These are phyloP conservation scores for Lasius platythorax DNA, from an alignment of 2,888 invertebrate species.

Conservation along the genomic window DNA sequence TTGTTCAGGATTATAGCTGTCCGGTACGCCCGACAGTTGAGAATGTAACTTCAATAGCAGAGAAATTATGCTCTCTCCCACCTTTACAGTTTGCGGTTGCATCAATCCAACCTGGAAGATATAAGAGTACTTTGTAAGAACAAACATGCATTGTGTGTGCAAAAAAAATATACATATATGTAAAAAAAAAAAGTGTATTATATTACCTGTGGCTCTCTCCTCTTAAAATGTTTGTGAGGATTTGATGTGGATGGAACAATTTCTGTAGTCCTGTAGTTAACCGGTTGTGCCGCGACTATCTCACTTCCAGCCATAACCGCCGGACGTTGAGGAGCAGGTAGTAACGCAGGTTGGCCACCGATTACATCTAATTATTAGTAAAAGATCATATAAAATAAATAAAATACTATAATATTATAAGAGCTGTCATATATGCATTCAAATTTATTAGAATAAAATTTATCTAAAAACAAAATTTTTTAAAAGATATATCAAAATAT, in stretches of 20 bases:
- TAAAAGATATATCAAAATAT: not conserved
- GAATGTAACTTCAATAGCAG: constrained; percentile 96
- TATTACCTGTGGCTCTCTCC: constrained; percentile 80
- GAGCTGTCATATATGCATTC: not conserved
- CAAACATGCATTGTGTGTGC: not conserved
- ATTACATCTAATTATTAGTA: constrained; percentile 59
- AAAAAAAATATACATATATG: not conserved
- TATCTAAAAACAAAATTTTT: not conserved
- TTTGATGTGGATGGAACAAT: constrained; percentile 84
- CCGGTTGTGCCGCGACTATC: constrained; percentile 81
- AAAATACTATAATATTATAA: not conserved
- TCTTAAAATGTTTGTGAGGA: constrained; percentile 79
- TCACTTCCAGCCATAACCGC: constrained; percentile 86
- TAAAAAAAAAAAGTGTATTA: not conserved
- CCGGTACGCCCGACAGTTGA: constrained; percentile 93
- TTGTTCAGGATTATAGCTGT: constrained; percentile 89
- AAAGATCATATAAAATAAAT: constrained; percentile 1
- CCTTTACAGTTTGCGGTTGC: constrained; percentile 87
- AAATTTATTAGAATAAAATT: not conserved
- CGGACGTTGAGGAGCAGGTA: constrained; percentile 82
- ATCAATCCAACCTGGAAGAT: constrained; percentile 73
- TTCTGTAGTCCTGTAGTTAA: constrained; percentile 76
- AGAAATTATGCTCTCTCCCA: constrained; percentile 96
- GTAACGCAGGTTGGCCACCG: constrained; percentile 81
- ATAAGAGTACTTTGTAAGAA: not conserved